A percentile compares a stretch with the other conserved stretches of the same genome.
Evolutionary conservation across 2,888 invertebrate species (phyloP).

Genomic region (Villa cingulata): DNA sequence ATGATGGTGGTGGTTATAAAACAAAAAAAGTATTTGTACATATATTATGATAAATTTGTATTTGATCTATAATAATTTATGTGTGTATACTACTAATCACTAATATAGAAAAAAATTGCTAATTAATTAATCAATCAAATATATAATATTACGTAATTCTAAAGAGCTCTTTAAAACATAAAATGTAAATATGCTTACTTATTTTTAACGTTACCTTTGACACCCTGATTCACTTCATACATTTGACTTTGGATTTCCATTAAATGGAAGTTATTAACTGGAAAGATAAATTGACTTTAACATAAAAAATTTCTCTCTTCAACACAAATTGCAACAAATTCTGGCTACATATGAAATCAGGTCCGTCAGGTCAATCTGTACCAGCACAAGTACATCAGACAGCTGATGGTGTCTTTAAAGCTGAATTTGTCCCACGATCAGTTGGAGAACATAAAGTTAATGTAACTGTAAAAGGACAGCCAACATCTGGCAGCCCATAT

Average conservation of each 20-base stretch:
- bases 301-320: slow-evolving; percentile 13
- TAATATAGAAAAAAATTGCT: not conserved
- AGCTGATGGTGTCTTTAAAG: slow-evolving; percentile 67
- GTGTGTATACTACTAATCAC: not conserved
- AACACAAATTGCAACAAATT: slow-evolving; percentile 7
- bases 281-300: slow-evolving; percentile 13
- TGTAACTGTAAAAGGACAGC: slow-evolving; percentile 65
- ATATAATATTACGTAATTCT: no score
- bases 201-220: not conserved
- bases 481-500: slow-evolving; percentile 86
- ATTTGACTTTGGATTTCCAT: not conserved
- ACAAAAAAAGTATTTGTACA: not conserved
- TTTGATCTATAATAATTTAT: not conserved
- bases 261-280: not conserved
- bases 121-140: no score
- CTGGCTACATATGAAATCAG: slow-evolving; percentile 36
- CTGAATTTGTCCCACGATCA: slow-evolving; percentile 81
- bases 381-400: slow-evolving; percentile 79
- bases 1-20: not conserved
- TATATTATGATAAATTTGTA: no score
- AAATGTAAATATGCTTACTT: not conserved
- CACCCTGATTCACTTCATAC: not conserved
- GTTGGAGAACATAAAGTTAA: slow-evolving; percentile 87
- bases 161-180: no score
- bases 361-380: slow-evolving; percentile 82